Conservation (phyloP, 2,113 vertebrate genomes). For the Thunnus maccoyii region DNA sequence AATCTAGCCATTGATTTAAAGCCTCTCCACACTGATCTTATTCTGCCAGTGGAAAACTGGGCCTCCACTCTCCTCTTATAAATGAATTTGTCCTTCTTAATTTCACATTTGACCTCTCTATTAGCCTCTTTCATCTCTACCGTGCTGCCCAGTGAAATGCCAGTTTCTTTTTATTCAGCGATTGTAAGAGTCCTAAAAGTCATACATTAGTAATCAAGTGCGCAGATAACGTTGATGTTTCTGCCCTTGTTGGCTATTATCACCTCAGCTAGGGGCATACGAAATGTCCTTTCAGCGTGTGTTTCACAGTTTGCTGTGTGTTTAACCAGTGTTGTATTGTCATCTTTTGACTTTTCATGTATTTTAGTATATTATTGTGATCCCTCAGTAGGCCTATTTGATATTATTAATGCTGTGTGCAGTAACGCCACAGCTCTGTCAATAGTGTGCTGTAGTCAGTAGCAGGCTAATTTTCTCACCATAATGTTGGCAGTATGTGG, state of each 20-base stretch:
- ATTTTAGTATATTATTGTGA: constrained; percentile 25
- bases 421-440: constrained; percentile 20
- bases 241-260: background rate
- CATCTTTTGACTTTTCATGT: background rate
- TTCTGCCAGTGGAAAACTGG: constrained; percentile 34
- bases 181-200: too few relatives aligned
- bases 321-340: background rate
- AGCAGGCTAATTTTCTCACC: constrained; percentile 41
- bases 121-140: constrained; percentile 46
- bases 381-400: constrained; percentile 36
- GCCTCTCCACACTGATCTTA: constrained; percentile 14
- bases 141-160: background rate
- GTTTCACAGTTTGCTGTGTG: background rate
- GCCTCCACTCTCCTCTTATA: background rate
- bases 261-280: background rate
- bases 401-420: constrained; percentile 39
- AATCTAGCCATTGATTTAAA: constrained; percentile 20
- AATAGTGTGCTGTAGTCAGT: constrained; percentile 26
- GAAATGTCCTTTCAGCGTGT: background rate
- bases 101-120: constrained; percentile 43
- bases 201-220: too few relatives aligned
- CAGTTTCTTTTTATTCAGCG: constrained; percentile 37
- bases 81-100: constrained; percentile 52
- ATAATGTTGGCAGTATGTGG: constrained; percentile 44
- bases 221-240: background rate